These are phyloP conservation scores for Andrena dorsata DNA, from an alignment of 2,888 invertebrate species.

Conservation along the genomic window DNA sequence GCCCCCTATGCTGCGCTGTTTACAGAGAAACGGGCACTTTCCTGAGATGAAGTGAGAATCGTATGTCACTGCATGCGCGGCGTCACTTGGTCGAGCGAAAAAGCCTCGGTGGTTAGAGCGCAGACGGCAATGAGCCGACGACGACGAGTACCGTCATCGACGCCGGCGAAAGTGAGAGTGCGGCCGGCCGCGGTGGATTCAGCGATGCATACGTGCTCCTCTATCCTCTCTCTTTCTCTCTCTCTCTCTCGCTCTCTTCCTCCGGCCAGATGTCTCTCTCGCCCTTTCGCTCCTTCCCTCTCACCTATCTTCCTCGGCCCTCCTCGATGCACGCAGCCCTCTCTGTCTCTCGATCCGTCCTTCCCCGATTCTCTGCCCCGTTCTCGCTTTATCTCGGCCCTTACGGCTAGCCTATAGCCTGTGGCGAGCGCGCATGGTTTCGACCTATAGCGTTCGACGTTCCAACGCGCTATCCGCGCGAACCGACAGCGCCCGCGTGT, in stretches of 20 bases:
- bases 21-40: constrained; percentile 18
- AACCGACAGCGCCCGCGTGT: constrained; percentile 62
- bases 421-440: constrained; percentile 66
- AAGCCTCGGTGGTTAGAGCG: constrained; percentile 49
- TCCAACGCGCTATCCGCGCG: constrained; percentile 68
- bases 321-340: constrained; percentile 16
- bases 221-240: constrained; percentile 57
- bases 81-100: constrained; percentile 20
- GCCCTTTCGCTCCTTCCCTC: constrained; percentile 41
- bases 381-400: constrained; percentile 49
- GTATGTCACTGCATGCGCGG: constrained; percentile 59
- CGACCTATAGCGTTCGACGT: constrained; percentile 76
- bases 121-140: constrained; percentile 74
- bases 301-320: constrained; percentile 49
- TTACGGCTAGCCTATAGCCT: constrained; percentile 68
- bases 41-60: constrained; percentile 14
- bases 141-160: constrained; percentile 80
- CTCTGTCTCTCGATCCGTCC: constrained; percentile 50
- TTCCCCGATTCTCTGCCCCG: constrained; percentile 20
- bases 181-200: constrained; percentile 75
- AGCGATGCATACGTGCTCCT: constrained; percentile 78
- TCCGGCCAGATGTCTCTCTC: constrained; percentile 3
- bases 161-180: constrained; percentile 84
- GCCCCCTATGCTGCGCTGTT: constrained; percentile 10
- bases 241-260: constrained; percentile 23